Base-by-base conservation (phyloP, 1,140 invertebrate species). In the Prorops nasuta region DNA sequence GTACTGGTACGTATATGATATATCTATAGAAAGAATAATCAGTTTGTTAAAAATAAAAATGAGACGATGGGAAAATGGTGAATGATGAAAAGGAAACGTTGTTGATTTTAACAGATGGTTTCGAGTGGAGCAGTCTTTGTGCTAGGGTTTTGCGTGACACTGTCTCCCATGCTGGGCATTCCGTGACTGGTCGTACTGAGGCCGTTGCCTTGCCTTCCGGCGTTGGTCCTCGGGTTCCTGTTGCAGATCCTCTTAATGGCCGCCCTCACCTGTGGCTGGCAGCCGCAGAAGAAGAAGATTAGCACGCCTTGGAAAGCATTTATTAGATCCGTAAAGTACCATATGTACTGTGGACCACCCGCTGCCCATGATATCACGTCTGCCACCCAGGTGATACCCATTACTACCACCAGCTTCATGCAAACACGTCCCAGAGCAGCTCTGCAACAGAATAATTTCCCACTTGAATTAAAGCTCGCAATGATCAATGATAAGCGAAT, bases 251-350 rank as follows among this genome's bases (percentile, higher is more conserved):
- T 76, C 60, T 86, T 86, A 10, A 87, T 71, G 15, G 86, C 86
- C 16, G 85, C 81, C 66, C 86, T 82, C 22, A 88, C 85, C 77
- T 89, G 87, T n/a, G 89, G 89, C 77, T 93, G 90, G 71, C 89
- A 91, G 19, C 90, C 89, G 39, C 92, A 90, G 32, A 93, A 90
- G 53, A 90, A 83, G 71, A 94, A 94, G 44, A 94, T 92, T 65
- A 92, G 85, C n/a, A 93, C 84, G 32, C 91, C 91, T 72, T 94
- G 90, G 20, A 92, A 79, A 39, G 87, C 85, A 73, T 92, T 94
- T 65, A 93, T 81, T 51, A 92, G 65, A 71, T 92, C 90, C 7
- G 88, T 88, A 36, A 88, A 72, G 67, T 89, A 89, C 89, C 89
- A 91, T 46, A 87, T 71, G 64, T 86, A 87, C 52, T 85, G 77